Evolutionary conservation across 2,797 vertebrate species (phyloP), one percentile per base, ranked within the genome.

Genomic region (Myoxocephalus aenaeus): DNA sequence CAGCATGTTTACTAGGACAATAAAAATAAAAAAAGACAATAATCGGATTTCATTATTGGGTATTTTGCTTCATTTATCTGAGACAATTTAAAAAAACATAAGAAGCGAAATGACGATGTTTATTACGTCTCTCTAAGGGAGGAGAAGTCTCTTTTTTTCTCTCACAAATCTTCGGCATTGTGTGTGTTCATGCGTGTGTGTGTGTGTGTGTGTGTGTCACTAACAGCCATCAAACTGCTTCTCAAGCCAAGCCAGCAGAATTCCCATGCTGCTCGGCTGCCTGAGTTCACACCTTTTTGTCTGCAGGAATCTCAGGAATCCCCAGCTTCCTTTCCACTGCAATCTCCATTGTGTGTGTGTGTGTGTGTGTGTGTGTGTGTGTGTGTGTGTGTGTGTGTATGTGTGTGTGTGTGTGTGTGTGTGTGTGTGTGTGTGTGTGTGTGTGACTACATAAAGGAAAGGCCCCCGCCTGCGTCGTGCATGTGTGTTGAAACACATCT

Each of bases 271-370:
- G 79, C 89, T 85, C 29, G 32, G 83, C 86, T 72, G 90, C 91
- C 83, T 66, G 73, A 89, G 88, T 91, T 95, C 92, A 92, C 94
- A 95, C 92, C 93, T 94, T 94, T 93, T 90, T 92, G 85, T 92
- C 88, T 84, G 79, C 87, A 94, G 91, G 92, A 94, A 95, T 95
- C 88, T 88, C 65, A 87, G 90, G 93, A 95, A 95, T 95, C 91
- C 90, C 83, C 84, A 87, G 89, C 87, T 92, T 92, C 91, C 90
- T 92, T 84, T 92, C 85, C 86, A 86, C 62, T 32, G 73, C 83
- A 81, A 85, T 87, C 86, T 89, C 90, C 77, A 92, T 90, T 91
- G 84, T 93, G 81, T 70, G 73, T 83, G 29, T 32, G 61, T 68
- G 76, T 74, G 74, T 42, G 80, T 57, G 50, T 70, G 75, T 54